These are phyloP conservation scores for Trichonephila clavipes DNA, from an alignment of 1,140 invertebrate genomes.

Conservation along the genomic window DNA sequence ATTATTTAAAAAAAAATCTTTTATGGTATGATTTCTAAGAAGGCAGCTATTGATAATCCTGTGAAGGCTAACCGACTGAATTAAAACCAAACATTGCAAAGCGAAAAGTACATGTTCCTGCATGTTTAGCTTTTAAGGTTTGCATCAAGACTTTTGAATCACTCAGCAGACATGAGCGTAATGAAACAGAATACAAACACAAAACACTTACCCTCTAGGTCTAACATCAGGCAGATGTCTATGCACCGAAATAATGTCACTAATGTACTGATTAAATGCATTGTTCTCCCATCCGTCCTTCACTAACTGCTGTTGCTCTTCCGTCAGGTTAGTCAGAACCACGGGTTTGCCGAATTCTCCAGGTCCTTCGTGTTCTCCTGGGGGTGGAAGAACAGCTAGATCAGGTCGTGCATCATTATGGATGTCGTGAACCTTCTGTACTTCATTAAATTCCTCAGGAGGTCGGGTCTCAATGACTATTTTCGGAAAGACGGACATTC, in stretches of 20 bases:
- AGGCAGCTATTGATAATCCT: too few relatives aligned
- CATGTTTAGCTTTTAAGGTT: too few relatives aligned
- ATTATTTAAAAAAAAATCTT: too few relatives aligned
- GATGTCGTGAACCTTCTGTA: neutral
- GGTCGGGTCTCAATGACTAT: neutral
- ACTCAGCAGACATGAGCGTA: too few relatives aligned
- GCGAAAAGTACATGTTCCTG: too few relatives aligned
- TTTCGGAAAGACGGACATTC: neutral
- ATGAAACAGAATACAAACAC: neutral
- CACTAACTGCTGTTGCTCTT: constrained; percentile 92
- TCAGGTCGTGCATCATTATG: neutral
- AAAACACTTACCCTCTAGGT: constrained; percentile 82
- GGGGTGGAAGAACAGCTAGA: constrained; percentile 77
- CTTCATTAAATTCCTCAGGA: neutral
- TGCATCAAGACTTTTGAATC: too few relatives aligned
- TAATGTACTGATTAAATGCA: constrained; percentile 99
- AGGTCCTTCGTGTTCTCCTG: constrained; percentile 82
- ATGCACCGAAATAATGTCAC: constrained; percentile 98
- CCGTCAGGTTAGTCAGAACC: constrained; percentile 87
- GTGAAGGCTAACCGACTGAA: too few relatives aligned
- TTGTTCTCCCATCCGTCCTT: constrained; percentile 98
- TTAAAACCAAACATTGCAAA: too few relatives aligned
- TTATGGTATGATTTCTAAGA: too few relatives aligned
- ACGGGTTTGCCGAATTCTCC: constrained; percentile 94
- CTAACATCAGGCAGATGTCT: constrained; percentile 94